These are phyloP conservation scores for Chaenocephalus aceratus DNA, from an alignment of 2,113 vertebrate genomes.

Conservation along the genomic window DNA sequence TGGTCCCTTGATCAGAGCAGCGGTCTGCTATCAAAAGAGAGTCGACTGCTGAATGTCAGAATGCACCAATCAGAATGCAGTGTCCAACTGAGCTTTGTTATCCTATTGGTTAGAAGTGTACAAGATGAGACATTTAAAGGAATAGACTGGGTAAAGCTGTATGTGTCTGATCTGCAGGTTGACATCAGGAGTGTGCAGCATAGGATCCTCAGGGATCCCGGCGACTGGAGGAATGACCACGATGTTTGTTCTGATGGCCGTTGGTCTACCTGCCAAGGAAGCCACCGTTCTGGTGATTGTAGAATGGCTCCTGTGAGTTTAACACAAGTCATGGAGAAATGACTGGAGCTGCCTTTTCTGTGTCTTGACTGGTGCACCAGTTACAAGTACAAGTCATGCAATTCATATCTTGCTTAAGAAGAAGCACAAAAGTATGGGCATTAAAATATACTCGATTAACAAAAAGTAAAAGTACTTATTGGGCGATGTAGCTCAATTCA, in stretches of 20 bases:
- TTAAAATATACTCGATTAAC: no score
- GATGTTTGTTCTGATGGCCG: neutral
- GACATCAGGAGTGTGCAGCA: neutral
- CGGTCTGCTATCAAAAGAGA: no score
- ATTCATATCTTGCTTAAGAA: no score
- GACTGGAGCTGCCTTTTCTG: neutral
- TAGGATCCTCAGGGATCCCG: neutral
- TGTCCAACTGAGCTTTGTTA: no score
- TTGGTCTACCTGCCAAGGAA: neutral
- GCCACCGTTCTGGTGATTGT: conserved; percentile 5
- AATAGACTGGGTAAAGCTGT: neutral
- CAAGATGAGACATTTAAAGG: neutral
- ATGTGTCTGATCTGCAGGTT: neutral
- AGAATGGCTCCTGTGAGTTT: conserved; percentile 38
- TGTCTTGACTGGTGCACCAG: neutral
- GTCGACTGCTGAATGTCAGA: no score
- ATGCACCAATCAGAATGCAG: no score
- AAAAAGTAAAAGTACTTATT: no score
- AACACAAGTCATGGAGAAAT: neutral
- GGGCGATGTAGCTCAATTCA: no score
- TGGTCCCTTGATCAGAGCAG: no score
- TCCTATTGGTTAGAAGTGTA: neutral
- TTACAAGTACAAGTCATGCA: neutral
- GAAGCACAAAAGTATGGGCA: no score
- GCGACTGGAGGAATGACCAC: conserved; percentile 15